Percentiles rank a stretch among this genome's conserved stretches.
These are phyloP conservation scores for Eulithis prunata DNA, from an alignment of 2,888 invertebrate species.

Conservation along the genomic window DNA sequence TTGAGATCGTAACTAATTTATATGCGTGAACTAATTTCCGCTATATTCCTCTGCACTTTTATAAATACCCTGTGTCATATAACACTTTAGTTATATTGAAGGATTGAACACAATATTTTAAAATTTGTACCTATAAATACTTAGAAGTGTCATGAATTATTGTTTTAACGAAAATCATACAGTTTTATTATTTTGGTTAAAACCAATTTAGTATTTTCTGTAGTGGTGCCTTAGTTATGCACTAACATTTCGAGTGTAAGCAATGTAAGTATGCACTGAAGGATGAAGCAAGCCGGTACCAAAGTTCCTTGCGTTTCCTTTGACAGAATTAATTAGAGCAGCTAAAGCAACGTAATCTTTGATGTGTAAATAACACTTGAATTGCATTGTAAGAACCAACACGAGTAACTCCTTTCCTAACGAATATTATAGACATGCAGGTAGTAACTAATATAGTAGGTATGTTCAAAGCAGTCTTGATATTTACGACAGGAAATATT, in stretches of 20 bases:
- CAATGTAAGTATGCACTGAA: too few relatives aligned
- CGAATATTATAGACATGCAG: not conserved
- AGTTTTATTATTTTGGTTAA: too few relatives aligned
- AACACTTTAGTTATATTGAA: not conserved
- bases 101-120: too few relatives aligned
- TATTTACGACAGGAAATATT: not conserved
- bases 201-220: too few relatives aligned
- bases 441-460: too few relatives aligned
- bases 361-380: conserved; percentile 9
- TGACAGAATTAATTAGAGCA: conserved; percentile 5
- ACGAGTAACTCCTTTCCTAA: not conserved
- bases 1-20: not conserved
- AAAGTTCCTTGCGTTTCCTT: conserved; percentile 8
- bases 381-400: conserved; percentile 3
- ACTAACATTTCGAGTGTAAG: too few relatives aligned
- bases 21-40: not conserved
- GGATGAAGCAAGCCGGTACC: not conserved
- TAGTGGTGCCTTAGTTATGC: too few relatives aligned
- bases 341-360: not conserved
- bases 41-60: not conserved
- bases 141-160: too few relatives aligned
- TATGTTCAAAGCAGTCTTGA: too few relatives aligned
- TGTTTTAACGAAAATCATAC: too few relatives aligned
- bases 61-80: not conserved
- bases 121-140: too few relatives aligned